Evolutionary conservation across 1,140 invertebrate species (phyloP).

Genomic region (Stenopsyche tienmushanensis): DNA sequence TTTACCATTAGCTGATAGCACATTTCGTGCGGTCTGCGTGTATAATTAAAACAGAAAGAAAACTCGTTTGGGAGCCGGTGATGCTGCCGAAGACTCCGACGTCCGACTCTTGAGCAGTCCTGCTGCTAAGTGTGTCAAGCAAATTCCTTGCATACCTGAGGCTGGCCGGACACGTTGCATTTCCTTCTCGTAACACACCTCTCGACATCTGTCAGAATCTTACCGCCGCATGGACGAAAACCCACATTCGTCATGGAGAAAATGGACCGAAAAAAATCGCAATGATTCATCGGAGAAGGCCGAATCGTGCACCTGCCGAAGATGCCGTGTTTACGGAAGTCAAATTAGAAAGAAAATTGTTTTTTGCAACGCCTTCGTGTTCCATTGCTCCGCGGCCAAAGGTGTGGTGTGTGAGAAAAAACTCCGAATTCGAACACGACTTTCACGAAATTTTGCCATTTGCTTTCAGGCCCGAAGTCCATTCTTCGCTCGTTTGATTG

Average conservation of each 20-base stretch:
- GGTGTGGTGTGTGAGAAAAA: too few species aligned
- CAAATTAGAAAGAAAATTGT: too few species aligned
- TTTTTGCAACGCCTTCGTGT: too few species aligned
- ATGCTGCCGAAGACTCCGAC: neutral
- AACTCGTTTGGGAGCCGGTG: neutral
- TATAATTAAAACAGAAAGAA: neutral
- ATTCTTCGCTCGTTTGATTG: too few species aligned
- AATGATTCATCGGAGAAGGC: neutral
- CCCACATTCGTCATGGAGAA: neutral
- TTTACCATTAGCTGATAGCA: too few species aligned
- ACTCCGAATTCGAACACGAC: too few species aligned
- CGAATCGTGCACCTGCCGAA: neutral
- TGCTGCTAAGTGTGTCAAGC: constrained; percentile 28
- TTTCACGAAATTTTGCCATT: too few species aligned
- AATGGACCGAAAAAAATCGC: neutral
- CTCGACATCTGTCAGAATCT: neutral
- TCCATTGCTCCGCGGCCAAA: too few species aligned
- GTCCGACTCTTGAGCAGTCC: constrained; percentile 6
- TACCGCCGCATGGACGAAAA: neutral
- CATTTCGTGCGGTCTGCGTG: too few species aligned
- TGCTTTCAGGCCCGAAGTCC: too few species aligned
- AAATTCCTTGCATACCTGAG: constrained; percentile 23
- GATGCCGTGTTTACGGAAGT: neutral
- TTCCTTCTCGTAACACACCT: constrained; percentile 11
- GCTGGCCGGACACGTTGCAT: constrained; percentile 20